Base-by-base conservation (phyloP, 1,140 invertebrate genomes). In the Dendrolimus kikuchii region DNA sequence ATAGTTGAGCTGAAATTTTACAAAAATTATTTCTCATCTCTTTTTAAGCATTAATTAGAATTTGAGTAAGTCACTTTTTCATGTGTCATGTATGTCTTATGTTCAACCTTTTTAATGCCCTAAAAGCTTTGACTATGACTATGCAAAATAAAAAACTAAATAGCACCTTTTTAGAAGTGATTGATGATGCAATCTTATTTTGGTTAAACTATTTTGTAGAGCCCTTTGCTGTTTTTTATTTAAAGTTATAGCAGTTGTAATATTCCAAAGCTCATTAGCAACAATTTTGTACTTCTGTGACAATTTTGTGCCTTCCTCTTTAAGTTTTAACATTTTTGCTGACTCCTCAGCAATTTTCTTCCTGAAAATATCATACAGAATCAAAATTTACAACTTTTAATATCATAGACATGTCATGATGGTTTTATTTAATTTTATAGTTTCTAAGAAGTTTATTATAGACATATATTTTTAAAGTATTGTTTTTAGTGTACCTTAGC, bases 341-440 rank as follows among this genome's bases (percentile, higher is more conserved):
- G 79, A 81, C 55, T 87, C 82, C 49, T 83, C 72, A 4, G 79
- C 79, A 49, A 88, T 88, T 55, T 72, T 81, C 73, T 85, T 85
- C 60, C 87, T 88, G 23, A 23, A 23, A 23, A 23, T 23, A 23
- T 23, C 23, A 23, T 23, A 23, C 23, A 23, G 23, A 23, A 23
- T 23, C 3, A 23, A 23, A 1, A 23, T 23, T 23, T 23, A 2
- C 3, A 23, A 23, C 23, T 23, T 23, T 23, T 23, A 3, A 23
- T 23, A 23, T 23, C 23, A 23, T 23, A 23, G 3, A 23, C 23
- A 23, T 23, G 23, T 23, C 23, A 23, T 23, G 23, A 23, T 23
- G 23, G 23, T 23, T 23, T 23, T 23, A 23, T 23, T 23, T 23
- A 23, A 2, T 23, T 23, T 23, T 23, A 23, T 23, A 23, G 23